Conservation (phyloP, 2,888 invertebrate species). For the Sialis fuliginosa region DNA sequence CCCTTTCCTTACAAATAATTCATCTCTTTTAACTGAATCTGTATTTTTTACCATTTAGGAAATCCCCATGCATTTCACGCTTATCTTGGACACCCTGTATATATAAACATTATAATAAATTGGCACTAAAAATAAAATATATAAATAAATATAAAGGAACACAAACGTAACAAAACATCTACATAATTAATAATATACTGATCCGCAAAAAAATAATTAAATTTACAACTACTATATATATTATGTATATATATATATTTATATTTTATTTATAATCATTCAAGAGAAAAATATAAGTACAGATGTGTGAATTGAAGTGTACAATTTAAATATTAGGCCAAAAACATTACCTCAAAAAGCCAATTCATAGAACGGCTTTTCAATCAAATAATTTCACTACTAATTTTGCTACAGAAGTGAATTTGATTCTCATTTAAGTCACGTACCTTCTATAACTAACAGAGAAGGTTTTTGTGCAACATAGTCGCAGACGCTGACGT, state of each 20-base stretch:
- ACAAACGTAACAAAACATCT: not conserved
- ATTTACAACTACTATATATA: not conserved
- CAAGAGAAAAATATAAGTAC: not conserved
- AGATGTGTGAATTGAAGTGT: not conserved
- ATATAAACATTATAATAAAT: not conserved
- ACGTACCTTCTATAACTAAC: not conserved
- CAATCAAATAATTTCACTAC: not conserved
- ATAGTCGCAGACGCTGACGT: no score
- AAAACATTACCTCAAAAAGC: constrained; percentile 12
- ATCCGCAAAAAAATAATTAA: not conserved
- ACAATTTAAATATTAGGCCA: constrained; percentile 1
- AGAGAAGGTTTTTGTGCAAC: not conserved
- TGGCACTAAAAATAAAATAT: not conserved
- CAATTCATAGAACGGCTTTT: constrained; percentile 22
- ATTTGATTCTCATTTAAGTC: not conserved
- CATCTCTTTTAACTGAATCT: no score
- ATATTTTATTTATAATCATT: not conserved
- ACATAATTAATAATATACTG: not conserved
- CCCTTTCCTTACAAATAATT: no score
- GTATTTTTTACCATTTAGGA: no score
- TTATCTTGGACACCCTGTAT: no score
- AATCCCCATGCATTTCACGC: no score
- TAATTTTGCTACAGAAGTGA: constrained; percentile 1
- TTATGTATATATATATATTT: not conserved
- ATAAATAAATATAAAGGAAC: not conserved